Evolutionary conservation across 2,888 invertebrate genomes (phyloP).

Genomic region (Apamea sordens): DNA sequence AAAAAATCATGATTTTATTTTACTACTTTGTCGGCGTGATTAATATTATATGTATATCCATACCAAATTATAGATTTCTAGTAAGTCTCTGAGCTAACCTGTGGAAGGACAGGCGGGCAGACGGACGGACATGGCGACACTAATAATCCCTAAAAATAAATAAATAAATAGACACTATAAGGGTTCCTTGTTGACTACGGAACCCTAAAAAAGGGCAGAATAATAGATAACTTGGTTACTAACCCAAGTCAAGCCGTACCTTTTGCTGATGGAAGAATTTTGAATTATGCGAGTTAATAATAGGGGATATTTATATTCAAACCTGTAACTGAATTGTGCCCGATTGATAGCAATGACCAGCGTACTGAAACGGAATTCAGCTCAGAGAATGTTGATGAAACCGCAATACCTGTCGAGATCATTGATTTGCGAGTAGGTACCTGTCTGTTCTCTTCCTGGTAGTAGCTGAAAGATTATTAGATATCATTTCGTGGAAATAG

Average conservation of each 20-base stretch:
- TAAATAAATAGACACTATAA: no score
- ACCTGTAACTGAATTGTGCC: conserved; percentile 9
- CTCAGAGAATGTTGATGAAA: conserved; percentile 52
- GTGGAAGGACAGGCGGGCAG: no score
- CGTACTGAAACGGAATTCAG: conserved; percentile 32
- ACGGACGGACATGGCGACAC: no score
- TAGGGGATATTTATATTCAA: conserved; percentile 15
- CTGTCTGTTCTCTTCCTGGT: conserved; percentile 10
- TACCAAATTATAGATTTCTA: no score
- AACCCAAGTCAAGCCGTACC: not conserved
- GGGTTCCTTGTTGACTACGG: no score
- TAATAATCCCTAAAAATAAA: no score
- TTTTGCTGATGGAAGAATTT: not conserved
- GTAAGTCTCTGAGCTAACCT: no score
- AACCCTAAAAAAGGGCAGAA: not conserved
- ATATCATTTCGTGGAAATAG: not conserved
- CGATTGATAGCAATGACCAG: conserved; percentile 14
- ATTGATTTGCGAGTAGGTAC: conserved; percentile 28
- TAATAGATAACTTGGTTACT: not conserved
- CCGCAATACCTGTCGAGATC: conserved; percentile 43
- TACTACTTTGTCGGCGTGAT: no score
- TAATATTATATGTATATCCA: no score
- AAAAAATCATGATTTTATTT: no score
- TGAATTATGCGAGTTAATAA: conserved; percentile 8
- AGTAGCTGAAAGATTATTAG: conserved; percentile 21